phyloP scores from a whole-genome alignment of 2,888 invertebrate genomes.

The Cyclophora punctaria region DNA sequence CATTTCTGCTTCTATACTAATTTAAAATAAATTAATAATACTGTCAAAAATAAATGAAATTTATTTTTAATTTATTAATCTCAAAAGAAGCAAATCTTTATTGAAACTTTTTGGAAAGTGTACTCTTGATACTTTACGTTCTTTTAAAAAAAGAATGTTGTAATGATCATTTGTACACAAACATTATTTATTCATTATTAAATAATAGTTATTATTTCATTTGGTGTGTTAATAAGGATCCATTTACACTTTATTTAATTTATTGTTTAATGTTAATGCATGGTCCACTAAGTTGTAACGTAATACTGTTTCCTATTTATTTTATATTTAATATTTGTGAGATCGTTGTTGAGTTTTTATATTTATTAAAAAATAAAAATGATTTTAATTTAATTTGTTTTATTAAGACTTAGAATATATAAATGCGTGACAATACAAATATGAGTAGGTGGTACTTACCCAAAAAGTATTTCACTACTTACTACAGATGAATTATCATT shows the following conservation, averaged over 20 bases:
- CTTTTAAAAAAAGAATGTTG: constrained; percentile 51
- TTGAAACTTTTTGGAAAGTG: constrained; percentile 19
- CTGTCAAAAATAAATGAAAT: background rate
- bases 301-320: constrained; percentile 34
- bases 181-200: constrained; percentile 14
- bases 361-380: constrained; percentile 47
- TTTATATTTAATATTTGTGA: constrained; percentile 46
- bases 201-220: constrained; percentile 9
- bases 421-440: too few species aligned
- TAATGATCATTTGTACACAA: constrained; percentile 43
- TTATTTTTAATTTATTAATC: background rate
- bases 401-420: constrained; percentile 2
- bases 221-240: constrained; percentile 22
- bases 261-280: constrained; percentile 19
- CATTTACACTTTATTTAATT: background rate
- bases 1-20: constrained; percentile 48
- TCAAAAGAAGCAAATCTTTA: constrained; percentile 2
- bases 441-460: too few species aligned
- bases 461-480: too few species aligned
- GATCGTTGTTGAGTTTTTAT: constrained; percentile 69
- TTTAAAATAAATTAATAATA: constrained; percentile 2
- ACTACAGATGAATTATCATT: too few species aligned
- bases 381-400: constrained; percentile 30
- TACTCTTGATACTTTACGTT: constrained; percentile 47
- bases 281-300: constrained; percentile 42